phyloP scores from a whole-genome alignment of 2,113 vertebrate genomes.

The Onychostoma macrolepis region DNA sequence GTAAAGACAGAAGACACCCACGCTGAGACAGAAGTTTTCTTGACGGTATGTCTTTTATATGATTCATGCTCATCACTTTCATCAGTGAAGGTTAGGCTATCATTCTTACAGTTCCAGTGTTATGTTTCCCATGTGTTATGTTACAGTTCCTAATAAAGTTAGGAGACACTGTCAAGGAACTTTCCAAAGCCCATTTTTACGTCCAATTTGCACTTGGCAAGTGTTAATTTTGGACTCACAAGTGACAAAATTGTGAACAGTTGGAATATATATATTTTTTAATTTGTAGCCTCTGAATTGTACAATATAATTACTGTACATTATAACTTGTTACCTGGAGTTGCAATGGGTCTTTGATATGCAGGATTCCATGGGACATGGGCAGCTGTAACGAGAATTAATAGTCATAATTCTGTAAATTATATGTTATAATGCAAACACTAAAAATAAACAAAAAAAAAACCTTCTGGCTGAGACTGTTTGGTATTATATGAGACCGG shows the following conservation, averaged over 20 bases:
- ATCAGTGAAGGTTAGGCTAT: background rate
- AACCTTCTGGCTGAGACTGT: constrained; percentile 67
- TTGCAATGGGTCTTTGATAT: constrained; percentile 51
- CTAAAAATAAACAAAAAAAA: too few species aligned
- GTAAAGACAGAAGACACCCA: background rate
- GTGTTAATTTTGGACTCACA: background rate
- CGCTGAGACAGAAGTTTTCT: background rate
- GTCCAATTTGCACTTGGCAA: background rate
- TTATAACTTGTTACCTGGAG: constrained; percentile 67
- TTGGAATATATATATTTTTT: background rate
- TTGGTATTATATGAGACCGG: constrained; percentile 60
- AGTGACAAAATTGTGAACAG: background rate
- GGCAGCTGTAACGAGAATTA: constrained; percentile 60
- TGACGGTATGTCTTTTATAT: background rate
- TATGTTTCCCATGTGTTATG: constrained; percentile 4
- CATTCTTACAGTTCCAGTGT: background rate
- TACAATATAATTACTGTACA: background rate
- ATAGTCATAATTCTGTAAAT: constrained; percentile 3
- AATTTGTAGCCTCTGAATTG: background rate
- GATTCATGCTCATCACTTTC: background rate
- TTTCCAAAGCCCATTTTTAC: background rate
- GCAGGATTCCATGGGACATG: constrained; percentile 63
- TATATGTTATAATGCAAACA: background rate
- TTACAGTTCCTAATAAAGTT: background rate
- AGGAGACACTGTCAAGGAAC: background rate